These are phyloP conservation scores for Nothoprocta pentlandii DNA, from an alignment of 2,113 vertebrate species.

Conservation along the genomic window DNA sequence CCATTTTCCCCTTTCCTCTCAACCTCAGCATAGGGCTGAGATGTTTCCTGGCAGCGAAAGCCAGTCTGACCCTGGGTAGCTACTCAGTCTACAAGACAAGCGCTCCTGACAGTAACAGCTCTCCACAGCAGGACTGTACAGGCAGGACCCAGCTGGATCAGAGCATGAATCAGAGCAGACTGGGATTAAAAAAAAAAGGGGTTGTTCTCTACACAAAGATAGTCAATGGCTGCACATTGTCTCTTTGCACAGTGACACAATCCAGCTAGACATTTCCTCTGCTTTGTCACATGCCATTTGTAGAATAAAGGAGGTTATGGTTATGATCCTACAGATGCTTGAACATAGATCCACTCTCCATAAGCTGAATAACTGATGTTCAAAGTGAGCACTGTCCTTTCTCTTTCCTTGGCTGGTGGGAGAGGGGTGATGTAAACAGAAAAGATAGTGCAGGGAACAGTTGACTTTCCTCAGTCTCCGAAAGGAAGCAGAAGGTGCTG, in stretches of 20 bases:
- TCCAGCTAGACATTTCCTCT: not conserved
- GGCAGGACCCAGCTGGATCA: not conserved
- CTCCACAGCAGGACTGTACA: not conserved
- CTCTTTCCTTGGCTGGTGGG: not conserved
- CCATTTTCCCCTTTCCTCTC: not conserved
- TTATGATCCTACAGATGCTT: not conserved
- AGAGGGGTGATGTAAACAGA: conserved; percentile 22
- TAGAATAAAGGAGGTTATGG: not conserved
- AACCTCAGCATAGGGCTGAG: not conserved
- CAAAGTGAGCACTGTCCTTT: not conserved
- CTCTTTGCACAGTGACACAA: not conserved
- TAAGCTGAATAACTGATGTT: not conserved
- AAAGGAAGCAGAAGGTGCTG: conserved; percentile 63
- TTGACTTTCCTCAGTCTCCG: not conserved
- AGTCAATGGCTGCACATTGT: not conserved
- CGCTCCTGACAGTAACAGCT: not conserved
- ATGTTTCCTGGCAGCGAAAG: not conserved
- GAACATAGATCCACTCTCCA: not conserved
- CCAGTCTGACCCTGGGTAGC: not conserved
- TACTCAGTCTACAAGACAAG: not conserved
- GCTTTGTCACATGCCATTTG: not conserved
- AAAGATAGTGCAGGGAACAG: conserved; percentile 22
- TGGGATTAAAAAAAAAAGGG: not conserved
- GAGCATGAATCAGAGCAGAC: not conserved
- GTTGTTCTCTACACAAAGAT: not conserved